phyloP scores from a whole-genome alignment of 2,113 vertebrate genomes.

The Marmota flaviventris region DNA sequence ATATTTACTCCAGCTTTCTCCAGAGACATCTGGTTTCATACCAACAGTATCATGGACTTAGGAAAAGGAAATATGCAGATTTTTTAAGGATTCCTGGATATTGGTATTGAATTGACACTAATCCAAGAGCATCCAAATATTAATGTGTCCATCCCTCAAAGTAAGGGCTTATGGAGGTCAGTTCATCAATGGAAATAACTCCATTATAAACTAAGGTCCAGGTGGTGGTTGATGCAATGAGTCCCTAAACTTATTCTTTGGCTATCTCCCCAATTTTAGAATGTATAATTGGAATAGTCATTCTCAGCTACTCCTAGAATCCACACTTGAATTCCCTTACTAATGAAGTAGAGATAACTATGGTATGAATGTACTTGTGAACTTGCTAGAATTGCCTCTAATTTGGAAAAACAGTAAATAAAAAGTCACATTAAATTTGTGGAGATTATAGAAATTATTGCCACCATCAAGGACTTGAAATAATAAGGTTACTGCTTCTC shows the following conservation, averaged over 20 bases:
- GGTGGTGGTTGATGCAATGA: not conserved
- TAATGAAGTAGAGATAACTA: not conserved
- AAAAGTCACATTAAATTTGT: not conserved
- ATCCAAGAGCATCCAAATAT: not conserved
- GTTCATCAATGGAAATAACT: not conserved
- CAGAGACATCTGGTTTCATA: not conserved
- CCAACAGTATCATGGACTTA: not conserved
- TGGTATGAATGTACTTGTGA: not conserved
- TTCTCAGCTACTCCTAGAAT: not conserved
- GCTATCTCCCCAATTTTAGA: not conserved
- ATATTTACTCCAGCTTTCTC: not conserved
- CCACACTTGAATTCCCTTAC: not conserved
- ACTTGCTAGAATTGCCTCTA: not conserved
- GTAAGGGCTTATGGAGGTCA: not conserved
- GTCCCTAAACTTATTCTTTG: not conserved
- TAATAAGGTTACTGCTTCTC: not conserved
- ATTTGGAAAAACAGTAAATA: not conserved
- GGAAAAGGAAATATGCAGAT: not conserved
- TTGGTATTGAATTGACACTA: not conserved
- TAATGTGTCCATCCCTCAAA: not conserved
- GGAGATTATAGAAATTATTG: not conserved
- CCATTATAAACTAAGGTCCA: not conserved
- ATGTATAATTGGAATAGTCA: not conserved
- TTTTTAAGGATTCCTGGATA: not conserved
- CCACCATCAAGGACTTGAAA: not conserved